Percentiles rank a stretch among this genome's conserved stretches.
Conservation (phyloP, 2,888 invertebrate species). For the Gisinianus flammeolus region DNA sequence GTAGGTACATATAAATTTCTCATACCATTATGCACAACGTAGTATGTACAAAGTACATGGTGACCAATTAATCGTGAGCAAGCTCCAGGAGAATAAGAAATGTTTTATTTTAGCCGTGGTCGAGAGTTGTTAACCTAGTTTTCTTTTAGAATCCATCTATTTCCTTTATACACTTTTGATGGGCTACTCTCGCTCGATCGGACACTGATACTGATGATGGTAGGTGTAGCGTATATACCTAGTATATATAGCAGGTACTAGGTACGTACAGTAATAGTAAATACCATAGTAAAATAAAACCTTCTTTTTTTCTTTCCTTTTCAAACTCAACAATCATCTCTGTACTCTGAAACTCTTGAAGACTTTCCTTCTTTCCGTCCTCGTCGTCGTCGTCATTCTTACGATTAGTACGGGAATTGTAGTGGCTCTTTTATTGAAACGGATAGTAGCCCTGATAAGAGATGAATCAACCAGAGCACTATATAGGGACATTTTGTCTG, state of each 20-base stretch:
- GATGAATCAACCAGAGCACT: too few species aligned
- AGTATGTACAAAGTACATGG: too few species aligned
- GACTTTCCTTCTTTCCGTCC: too few species aligned
- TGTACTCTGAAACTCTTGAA: too few species aligned
- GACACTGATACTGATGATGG: background rate
- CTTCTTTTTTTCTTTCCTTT: background rate
- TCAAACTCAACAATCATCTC: too few species aligned
- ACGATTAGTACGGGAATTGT: too few species aligned
- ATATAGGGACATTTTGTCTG: too few species aligned
- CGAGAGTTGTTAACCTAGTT: conserved; percentile 2
- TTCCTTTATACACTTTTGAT: conserved; percentile 4
- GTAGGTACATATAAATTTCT: too few species aligned
- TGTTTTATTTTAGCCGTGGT: background rate
- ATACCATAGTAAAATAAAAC: background rate
- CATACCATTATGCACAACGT: too few species aligned
- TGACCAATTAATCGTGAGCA: background rate
- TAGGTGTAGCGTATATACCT: background rate
- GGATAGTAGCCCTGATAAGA: too few species aligned
- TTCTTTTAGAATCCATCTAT: conserved; percentile 5
- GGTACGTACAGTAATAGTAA: background rate
- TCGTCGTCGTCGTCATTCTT: too few species aligned
- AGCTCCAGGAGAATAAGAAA: background rate
- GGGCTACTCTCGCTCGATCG: background rate
- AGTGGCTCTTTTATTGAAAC: too few species aligned
- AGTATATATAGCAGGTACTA: background rate